Conservation (phyloP, 1,140 invertebrate genomes). For the Proales similis region DNA sequence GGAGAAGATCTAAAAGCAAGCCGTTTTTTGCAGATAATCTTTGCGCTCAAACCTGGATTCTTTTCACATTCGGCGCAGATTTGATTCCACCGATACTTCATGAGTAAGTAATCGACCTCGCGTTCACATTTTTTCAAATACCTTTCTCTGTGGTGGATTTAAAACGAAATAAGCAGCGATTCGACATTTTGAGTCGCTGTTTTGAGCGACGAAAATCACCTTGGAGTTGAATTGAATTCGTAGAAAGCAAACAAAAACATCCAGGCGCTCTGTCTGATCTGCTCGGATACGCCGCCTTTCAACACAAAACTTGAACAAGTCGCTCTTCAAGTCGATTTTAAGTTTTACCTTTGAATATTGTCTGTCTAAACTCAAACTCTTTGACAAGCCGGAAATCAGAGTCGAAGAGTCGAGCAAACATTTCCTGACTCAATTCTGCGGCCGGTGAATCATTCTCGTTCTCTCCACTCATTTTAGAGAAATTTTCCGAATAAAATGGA, state of each 20-base stretch:
- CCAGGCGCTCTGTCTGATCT: slow-evolving; percentile 4
- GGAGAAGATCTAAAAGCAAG: no score
- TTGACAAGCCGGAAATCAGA: slow-evolving; percentile 25
- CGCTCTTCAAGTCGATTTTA: background rate
- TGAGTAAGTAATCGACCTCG: slow-evolving; percentile 2
- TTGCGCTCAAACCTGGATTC: background rate
- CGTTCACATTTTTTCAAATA: slow-evolving; percentile 26
- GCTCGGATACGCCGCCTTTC: slow-evolving; percentile 3
- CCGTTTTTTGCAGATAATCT: background rate
- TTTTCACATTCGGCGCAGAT: background rate
- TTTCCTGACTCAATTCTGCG: slow-evolving; percentile 11
- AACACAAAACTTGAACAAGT: background rate
- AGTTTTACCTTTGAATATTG: slow-evolving; percentile 10
- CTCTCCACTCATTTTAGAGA: background rate
- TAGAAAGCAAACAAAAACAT: slow-evolving; percentile 35
- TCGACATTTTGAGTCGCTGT: background rate
- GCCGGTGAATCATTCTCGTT: no score
- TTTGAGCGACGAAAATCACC: background rate
- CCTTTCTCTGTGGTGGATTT: slow-evolving; percentile 14
- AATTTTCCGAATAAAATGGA: background rate
- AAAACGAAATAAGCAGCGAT: background rate
- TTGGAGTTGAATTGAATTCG: slow-evolving; percentile 15
- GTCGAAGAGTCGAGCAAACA: slow-evolving; percentile 8
- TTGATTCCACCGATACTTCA: slow-evolving; percentile 24
- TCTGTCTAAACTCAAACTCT: slow-evolving; percentile 25